Base-by-base conservation (phyloP, 2,797 vertebrate species). In the Martes flavigula region DNA sequence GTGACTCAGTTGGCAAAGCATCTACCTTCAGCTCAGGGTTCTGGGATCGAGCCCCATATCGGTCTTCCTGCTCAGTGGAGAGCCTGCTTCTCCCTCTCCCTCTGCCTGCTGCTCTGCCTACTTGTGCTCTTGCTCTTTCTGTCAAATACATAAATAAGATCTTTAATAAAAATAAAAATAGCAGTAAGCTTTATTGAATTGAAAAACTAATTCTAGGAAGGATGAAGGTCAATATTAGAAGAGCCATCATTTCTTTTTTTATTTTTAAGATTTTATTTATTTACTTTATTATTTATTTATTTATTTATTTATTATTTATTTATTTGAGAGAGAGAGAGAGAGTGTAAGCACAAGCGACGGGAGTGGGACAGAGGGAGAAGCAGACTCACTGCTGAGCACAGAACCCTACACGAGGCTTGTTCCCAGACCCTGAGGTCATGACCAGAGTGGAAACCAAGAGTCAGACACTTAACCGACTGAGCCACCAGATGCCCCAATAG, bases 371-470 rank as follows among this genome's bases (percentile, higher is more conserved):
- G n/a, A 68, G 9, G 66, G n/a, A 35, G 18, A 68, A 68, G n/a
- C 8, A 68, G 18, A 68, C 4, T 68, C n/a, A 9, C 9, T 0
- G 8, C 66, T 68, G n/a, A 68, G n/a, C 66, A 68, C 9, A 11
- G n/a, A 68, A 10, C 18, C 18, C 9, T 35, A 68, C 2, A 0
- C 0, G 2, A 17, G 32, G 3, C 64, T 68, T 15, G n/a, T 4
- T 35, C 8, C 17, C 64, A 68, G 32, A 68, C 32, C 7, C 32
- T 35, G n/a, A 68, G 18, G n/a, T 21, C 18, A 11, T 68, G 66
- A 35, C 66, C 18, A 35, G 18, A 35, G 18, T 15, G 30, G 66
- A 68, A 68, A 68, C 18, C 66, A 68, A 68, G n/a, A 68, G 32
- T 35, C 64, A 68, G 64, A 68, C 8, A 20, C n/a, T 68, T 35